A percentile compares a stretch with the other conserved stretches of the same genome.
phyloP scores from a whole-genome alignment of 2,797 vertebrate genomes.

The Acanthornis magna region DNA sequence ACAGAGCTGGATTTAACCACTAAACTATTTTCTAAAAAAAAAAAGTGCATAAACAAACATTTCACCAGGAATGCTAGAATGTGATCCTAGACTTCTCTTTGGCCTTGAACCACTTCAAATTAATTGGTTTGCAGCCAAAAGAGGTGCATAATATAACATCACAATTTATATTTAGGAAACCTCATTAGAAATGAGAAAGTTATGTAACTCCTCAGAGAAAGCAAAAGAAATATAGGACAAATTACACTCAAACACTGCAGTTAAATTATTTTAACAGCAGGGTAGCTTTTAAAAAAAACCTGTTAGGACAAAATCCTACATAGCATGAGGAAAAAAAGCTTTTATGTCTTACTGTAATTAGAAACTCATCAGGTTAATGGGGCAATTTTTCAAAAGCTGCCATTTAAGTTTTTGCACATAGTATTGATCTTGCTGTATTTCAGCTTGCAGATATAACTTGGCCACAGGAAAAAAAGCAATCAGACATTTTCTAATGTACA shows the following conservation, averaged over 20 bases:
- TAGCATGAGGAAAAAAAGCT: neutral
- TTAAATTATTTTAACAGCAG: slow-evolving; percentile 62
- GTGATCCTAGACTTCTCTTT: slow-evolving; percentile 8
- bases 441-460: neutral
- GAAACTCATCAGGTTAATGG: slow-evolving; percentile 56
- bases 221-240: slow-evolving; percentile 58
- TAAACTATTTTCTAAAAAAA: neutral
- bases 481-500: neutral
- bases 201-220: slow-evolving; percentile 66
- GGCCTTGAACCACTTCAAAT: slow-evolving; percentile 67
- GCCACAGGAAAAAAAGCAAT: neutral
- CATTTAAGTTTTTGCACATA: slow-evolving; percentile 1
- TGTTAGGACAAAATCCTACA: slow-evolving; percentile 37
- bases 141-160: slow-evolving; percentile 36
- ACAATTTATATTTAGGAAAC: slow-evolving; percentile 69
- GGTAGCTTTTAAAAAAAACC: neutral
- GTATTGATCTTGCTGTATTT: slow-evolving; percentile 7
- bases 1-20: neutral
- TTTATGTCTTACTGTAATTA: slow-evolving; percentile 46
- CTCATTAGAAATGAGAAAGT: slow-evolving; percentile 63
- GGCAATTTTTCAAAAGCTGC: slow-evolving; percentile 32
- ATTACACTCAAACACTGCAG: slow-evolving; percentile 36
- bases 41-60: neutral
- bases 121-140: slow-evolving; percentile 55
- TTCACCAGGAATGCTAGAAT: neutral